Base-by-base conservation (phyloP, 2,797 vertebrate genomes). In the Coilia nasus region DNA sequence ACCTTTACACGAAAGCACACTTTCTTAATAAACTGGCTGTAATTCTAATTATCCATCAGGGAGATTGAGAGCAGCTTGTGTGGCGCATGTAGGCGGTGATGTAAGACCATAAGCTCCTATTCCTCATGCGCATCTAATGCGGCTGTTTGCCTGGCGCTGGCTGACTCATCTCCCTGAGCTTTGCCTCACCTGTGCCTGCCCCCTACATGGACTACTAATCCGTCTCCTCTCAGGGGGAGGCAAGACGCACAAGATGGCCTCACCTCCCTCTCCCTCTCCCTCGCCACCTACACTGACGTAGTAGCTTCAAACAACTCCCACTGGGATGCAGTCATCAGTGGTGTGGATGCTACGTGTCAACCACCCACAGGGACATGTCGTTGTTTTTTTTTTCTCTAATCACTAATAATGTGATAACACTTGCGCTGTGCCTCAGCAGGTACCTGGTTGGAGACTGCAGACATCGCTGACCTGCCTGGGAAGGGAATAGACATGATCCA, bases 21-120 rank as follows among this genome's bases (percentile, higher is more conserved):
- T 71, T 15, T 83, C 83, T 11, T 17, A 87, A 64, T 85, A 87
- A 91, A 91, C 89, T 89, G 85, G 54, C 81, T 80, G 86, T 78
- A 35, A 41, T 78, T 78, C 71, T 44, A 78, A 44, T 78, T 41
- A 21, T 28, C 28, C 28, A 25, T 86, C 84, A 86, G 54, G 84
- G 82, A 59, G 82, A 84, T 85, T 56, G 78, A 88, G 86, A 85
- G 90, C 59, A 87, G 54, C 85, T 87, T 19, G 71, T 41, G 7
- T 31, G 71, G 6, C 41, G 12, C 15, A 25, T 78, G 86, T 92
- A 89, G 94, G 91, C 85, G 47, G 84, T 94, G 91, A 94, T 91
- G 87, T 92, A 93, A 94, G 87, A 90, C 90, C 91, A 86, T 92
- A 93, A 94, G 87, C 89, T 90, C 91, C 92, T 94, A 91, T 94